Percentiles rank a stretch among this genome's conserved stretches.
Evolutionary conservation across 1,140 invertebrate species (phyloP).

Genomic region (Ips nitidus): DNA sequence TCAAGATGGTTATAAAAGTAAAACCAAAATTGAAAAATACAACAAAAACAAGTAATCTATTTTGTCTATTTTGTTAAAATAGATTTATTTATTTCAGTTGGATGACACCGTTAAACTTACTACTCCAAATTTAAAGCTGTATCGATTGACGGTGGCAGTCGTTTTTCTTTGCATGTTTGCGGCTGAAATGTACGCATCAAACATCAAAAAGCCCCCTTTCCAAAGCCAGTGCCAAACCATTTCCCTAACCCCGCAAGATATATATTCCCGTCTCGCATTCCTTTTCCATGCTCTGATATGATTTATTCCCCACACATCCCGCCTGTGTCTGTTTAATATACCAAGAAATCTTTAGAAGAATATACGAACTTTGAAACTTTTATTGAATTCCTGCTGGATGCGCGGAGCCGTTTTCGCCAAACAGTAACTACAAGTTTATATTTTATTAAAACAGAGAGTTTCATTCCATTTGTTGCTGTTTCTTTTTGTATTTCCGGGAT

Average conservation of each 20-base stretch:
- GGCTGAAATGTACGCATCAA: too few relatives aligned
- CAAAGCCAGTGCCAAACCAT: neutral
- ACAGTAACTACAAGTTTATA: conserved; percentile 13
- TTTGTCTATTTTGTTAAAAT: too few relatives aligned
- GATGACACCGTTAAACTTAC: too few relatives aligned
- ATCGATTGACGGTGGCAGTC: too few relatives aligned
- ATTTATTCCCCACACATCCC: conserved; percentile 27
- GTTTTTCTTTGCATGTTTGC: too few relatives aligned
- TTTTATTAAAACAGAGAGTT: conserved; percentile 8
- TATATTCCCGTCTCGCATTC: conserved; percentile 18
- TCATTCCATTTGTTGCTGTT: conserved; percentile 12
- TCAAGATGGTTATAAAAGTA: too few relatives aligned
- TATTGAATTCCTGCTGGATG: conserved; percentile 21
- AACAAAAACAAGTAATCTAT: too few relatives aligned
- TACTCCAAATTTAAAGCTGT: too few relatives aligned
- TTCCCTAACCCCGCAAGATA: conserved; percentile 4
- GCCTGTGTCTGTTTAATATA: conserved; percentile 24
- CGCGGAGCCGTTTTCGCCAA: neutral
- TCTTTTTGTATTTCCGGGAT: conserved; percentile 8
- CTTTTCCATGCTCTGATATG: conserved; percentile 13
- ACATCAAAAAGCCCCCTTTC: conserved; percentile 4
- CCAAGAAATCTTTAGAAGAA: conserved; percentile 26
- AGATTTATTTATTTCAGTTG: too few relatives aligned
- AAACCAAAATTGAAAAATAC: too few relatives aligned
- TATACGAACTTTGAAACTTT: conserved; percentile 28